Evolutionary conservation across 1,140 invertebrate genomes (phyloP), one percentile per base, ranked within the genome.

Genomic region (Neuroterus valhalla): DNA sequence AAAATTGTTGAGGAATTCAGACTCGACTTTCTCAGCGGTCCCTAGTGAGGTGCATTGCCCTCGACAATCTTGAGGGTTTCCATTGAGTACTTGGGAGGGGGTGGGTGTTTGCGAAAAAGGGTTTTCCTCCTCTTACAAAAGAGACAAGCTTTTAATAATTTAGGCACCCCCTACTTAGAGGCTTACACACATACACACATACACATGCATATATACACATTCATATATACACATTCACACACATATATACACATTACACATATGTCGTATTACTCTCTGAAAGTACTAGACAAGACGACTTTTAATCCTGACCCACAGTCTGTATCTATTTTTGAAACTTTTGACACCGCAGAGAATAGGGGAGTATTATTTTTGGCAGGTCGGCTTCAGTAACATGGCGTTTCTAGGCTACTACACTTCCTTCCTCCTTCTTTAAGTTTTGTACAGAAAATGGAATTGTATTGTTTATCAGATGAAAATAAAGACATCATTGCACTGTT

Each of bases 31-130:
- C 55, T 15, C 31, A 26, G 21, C 21, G 10, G 21, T 11, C 23
- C 26, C 15, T 8, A 26, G 23, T 62, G 8, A 70, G 44, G 74
- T 75, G 72, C 78, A 79, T 70, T 79, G 78, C 72, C 78, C 78
- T 75, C 78, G 68, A 71, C 21, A 21, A 23, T 68, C 69, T 73
- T 74, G 26, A 68, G 71, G 66, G 46, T 48, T 71, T 48, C 43
- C 71, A 77, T 80, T 77, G 74, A 80, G 70, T 68, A 26, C 69
- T 52, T 42, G 67, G 68, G 75, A 71, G n/a, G 70, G 68, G 70
- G 72, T 72, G 71, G 55, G 66, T 68, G 71, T 71, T 75, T 72
- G 69, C 52, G 66, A 62, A 74, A 76, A 77, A 71, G 72, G 46
- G 46, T 70, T 75, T 74, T 55, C 55, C 45, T 79, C 75, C 70